These are phyloP conservation scores for Puma concolor DNA, from an alignment of 2,113 vertebrate species.

Conservation along the genomic window DNA sequence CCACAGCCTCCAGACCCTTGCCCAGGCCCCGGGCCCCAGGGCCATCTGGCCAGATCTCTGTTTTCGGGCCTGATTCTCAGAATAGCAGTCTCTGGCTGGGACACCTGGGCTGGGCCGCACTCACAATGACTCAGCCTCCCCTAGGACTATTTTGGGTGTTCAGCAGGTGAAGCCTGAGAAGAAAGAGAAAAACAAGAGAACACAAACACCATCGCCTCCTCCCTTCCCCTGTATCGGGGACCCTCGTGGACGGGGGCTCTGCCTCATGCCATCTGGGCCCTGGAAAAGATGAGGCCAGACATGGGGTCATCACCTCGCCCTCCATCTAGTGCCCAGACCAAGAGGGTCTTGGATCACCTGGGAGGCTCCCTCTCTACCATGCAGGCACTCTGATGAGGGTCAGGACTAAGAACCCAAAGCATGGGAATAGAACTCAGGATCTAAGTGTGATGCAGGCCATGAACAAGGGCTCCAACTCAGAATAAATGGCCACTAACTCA, in stretches of 20 bases:
- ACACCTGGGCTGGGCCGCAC: slow-evolving; percentile 34
- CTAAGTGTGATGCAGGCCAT: neutral
- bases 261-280: neutral
- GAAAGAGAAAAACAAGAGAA: slow-evolving; percentile 55
- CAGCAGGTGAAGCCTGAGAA: slow-evolving; percentile 46
- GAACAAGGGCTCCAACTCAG: neutral
- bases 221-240: neutral
- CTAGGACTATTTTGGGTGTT: slow-evolving; percentile 42
- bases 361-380: neutral
- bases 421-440: neutral
- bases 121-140: slow-evolving; percentile 62
- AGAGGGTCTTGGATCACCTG: neutral
- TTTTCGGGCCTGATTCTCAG: neutral
- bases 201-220: neutral
- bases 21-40: neutral
- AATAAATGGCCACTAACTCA: neutral
- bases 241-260: neutral
- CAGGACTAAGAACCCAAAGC: neutral
- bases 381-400: neutral
- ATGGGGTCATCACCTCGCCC: too few relatives aligned
- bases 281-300: neutral
- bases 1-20: neutral
- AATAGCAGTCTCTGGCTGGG: neutral
- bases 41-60: neutral
- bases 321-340: neutral